Base-by-base conservation (phyloP, 2,113 vertebrate genomes). In the Petromus typicus region DNA sequence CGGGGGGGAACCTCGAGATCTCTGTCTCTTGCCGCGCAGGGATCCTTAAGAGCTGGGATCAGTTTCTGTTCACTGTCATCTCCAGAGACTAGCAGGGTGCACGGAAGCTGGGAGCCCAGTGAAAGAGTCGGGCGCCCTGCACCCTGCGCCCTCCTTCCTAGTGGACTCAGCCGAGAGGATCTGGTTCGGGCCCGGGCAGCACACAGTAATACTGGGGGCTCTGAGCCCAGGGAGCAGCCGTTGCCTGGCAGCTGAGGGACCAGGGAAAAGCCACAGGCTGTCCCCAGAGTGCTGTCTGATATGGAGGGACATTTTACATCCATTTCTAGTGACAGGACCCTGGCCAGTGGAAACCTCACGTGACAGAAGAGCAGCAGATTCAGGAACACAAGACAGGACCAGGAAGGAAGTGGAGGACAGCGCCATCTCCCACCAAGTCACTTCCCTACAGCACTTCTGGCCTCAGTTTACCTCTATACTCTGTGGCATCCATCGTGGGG, bases 141-240 rank as follows among this genome's bases (percentile, higher is more conserved):
- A 8, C 32, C 11, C 90, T 5, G 3, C 17, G 61, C 20, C 10
- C 0, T 22, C 16, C 25, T 69, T 48, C 1, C 54, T 32, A 32
- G 2, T 20, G 48, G 57, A 27, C 11, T 30, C 64, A 3, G 7
- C 89, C 83, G 27, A 25, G 56, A 0, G 51, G 37, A 23, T 7
- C 30, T 0, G 7, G 34, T 18, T 32, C 9, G 22, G n/a, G 13
- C 20, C 37, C 18, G 3, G 27, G 37, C 1, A 8, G 20, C 12
- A 22, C 30, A 1, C 0, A 5, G 73, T 51, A 78, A 30, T 51
- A 51, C 48, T 51, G 80, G 13, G 22, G 79, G 67, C 80, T 59
- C 54, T 25, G 7, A 37, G 20, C 40, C 73, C 4, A 67, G 54
- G 16, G n/a, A 93, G 43, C 48, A 22, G 9, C 7, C 27, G 9